Evolutionary conservation across 2,888 invertebrate species (phyloP).

Genomic region (Microctonus brassicae): DNA sequence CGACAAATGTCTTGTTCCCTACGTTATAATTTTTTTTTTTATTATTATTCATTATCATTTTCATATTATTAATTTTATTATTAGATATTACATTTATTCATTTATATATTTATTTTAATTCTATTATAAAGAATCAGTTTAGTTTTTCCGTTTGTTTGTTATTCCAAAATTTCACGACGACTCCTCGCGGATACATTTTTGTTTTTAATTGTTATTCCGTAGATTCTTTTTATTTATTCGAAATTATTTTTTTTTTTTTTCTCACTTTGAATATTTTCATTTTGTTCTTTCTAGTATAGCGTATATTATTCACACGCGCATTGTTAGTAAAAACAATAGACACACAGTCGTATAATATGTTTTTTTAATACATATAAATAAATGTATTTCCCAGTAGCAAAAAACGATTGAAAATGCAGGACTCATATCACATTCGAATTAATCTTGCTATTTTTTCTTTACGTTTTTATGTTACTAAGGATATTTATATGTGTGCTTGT

Average conservation of each 20-base stretch:
- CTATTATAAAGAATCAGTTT: constrained; percentile 34
- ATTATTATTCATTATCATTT: not conserved
- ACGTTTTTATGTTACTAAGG: not conserved
- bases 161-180: constrained; percentile 46
- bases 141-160: constrained; percentile 13
- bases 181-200: constrained; percentile 39
- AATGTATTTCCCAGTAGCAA: too few relatives aligned
- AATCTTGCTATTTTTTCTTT: constrained; percentile 5
- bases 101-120: constrained; percentile 22
- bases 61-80: not conserved
- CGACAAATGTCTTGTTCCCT: constrained; percentile 48
- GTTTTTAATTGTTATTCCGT: constrained; percentile 46
- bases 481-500: not conserved
- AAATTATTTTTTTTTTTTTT: constrained; percentile 28
- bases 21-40: constrained; percentile 41
- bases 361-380: too few relatives aligned
- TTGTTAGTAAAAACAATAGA: constrained; percentile 43
- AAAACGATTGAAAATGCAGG: too few relatives aligned
- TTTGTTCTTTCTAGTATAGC: constrained; percentile 24
- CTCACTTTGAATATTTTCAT: constrained; percentile 19
- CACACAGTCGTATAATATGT: constrained; percentile 39
- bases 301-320: constrained; percentile 35
- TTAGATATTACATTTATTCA: not conserved
- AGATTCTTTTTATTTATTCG: constrained; percentile 41
- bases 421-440: too few relatives aligned